Conservation (phyloP, 2,113 vertebrate genomes). For the Scomber scombrus region DNA sequence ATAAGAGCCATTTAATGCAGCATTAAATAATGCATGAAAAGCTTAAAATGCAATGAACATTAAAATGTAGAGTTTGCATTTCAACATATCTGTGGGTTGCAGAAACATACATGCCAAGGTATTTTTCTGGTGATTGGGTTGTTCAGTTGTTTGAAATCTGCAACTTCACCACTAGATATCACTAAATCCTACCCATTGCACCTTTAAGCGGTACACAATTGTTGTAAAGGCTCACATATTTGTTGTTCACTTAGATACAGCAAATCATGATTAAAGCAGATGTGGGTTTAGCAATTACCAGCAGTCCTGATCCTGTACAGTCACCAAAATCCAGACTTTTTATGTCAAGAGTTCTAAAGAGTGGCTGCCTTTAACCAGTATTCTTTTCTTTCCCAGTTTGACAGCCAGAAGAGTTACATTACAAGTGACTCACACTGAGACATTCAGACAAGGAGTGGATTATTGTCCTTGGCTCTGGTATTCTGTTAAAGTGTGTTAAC, state of each 20-base stretch:
- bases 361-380: constrained; percentile 13
- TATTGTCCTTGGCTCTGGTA: constrained; percentile 1
- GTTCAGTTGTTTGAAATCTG: too few species aligned
- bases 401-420: constrained; percentile 34
- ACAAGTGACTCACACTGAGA: constrained; percentile 17
- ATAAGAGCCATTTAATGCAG: too few species aligned
- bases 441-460: not conserved
- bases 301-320: not conserved
- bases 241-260: not conserved
- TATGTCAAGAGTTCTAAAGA: not conserved
- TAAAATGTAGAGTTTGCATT: too few species aligned
- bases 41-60: too few species aligned
- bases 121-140: too few species aligned
- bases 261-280: not conserved
- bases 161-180: too few species aligned
- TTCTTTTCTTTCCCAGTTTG: constrained; percentile 15
- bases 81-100: too few species aligned
- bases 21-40: too few species aligned
- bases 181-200: too few species aligned
- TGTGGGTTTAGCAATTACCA: not conserved
- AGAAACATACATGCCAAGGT: too few species aligned
- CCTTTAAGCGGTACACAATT: not conserved
- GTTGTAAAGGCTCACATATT: not conserved
- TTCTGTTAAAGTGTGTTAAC: not conserved
- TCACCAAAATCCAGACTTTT: not conserved